Percentiles rank a stretch among this genome's conserved stretches.
Evolutionary conservation across 2,888 invertebrate genomes (phyloP).

Genomic region (Steinernema scapterisci): DNA sequence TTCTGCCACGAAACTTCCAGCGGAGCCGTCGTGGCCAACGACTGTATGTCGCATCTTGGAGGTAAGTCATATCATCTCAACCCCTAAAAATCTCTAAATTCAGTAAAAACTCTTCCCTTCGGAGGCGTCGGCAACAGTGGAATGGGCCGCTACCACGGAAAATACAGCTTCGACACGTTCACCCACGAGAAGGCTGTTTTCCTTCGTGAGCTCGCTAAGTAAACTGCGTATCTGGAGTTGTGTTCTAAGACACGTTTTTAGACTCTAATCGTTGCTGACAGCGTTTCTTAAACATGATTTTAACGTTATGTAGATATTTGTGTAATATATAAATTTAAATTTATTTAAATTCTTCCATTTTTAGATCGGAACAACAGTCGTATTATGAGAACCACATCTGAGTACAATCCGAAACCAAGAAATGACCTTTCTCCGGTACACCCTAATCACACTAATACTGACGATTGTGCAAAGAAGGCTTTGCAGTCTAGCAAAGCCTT

Average conservation of each 20-base stretch:
- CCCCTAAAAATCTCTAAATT: neutral
- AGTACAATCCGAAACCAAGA: neutral
- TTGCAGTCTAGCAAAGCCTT: conserved; percentile 6
- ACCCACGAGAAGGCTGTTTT: conserved; percentile 85
- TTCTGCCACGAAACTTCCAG: conserved; percentile 73
- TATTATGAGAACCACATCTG: neutral
- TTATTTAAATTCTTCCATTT: too few species aligned
- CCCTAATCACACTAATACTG: conserved; percentile 9
- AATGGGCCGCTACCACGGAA: conserved; percentile 87
- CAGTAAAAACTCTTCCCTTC: conserved; percentile 87
- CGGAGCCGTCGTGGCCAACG: conserved; percentile 83
- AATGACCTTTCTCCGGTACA: conserved; percentile 11
- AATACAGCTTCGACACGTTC: conserved; percentile 84
- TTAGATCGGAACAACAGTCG: too few species aligned
- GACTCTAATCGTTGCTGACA: neutral
- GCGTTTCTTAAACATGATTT: too few species aligned
- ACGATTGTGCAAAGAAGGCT: neutral
- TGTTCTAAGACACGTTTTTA: too few species aligned
- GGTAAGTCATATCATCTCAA: neutral
- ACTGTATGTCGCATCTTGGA: conserved; percentile 70
- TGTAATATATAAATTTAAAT: too few species aligned
- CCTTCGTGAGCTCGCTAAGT: neutral
- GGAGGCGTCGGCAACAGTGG: conserved; percentile 93
- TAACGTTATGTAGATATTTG: too few species aligned
- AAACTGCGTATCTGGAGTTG: neutral